Percentiles rank a stretch among this genome's conserved stretches.
Conservation (phyloP, 2,113 vertebrate species). For the Falco punctatus region DNA sequence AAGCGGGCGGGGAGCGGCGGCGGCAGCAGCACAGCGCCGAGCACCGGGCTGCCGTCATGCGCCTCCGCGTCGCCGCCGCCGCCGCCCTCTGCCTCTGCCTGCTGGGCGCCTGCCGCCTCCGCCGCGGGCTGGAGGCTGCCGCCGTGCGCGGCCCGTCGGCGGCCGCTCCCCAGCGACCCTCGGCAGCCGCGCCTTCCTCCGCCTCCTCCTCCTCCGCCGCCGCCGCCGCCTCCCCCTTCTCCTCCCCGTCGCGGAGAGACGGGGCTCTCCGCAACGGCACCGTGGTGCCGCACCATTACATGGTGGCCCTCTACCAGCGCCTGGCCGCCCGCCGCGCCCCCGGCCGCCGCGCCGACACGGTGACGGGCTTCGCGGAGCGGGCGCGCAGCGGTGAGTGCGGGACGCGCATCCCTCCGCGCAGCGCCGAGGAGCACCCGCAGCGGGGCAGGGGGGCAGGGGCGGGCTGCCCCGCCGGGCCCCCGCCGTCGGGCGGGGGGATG, state of each 20-base stretch:
- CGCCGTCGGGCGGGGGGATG: background rate
- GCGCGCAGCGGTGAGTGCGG: conserved; percentile 60
- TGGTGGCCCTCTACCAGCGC: conserved; percentile 83
- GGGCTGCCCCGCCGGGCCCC: background rate
- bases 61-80: background rate
- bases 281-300: conserved; percentile 83
- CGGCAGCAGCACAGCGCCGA: background rate
- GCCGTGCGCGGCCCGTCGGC: background rate
- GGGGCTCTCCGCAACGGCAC: conserved; percentile 64
- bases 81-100: conserved; percentile 56
- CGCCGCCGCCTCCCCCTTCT: background rate
- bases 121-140: conserved; percentile 44
- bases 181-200: conserved; percentile 19
- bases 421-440: background rate
- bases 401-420: background rate
- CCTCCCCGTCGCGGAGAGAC: conserved; percentile 9
- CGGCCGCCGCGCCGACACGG: conserved; percentile 75
- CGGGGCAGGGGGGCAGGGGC: background rate
- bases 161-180: conserved; percentile 6
- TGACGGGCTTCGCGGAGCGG: conserved; percentile 85
- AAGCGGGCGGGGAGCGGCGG: background rate
- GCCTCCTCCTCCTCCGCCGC: background rate
- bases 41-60: background rate
- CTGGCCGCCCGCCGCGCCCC: conserved; percentile 58
- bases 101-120: conserved; percentile 59